A percentile compares a stretch with the other conserved stretches of the same genome.
Evolutionary conservation across 37 sponge, comb jelly and placozoan genomes (phyloP).

Genomic region (Eunapius fragilis): DNA sequence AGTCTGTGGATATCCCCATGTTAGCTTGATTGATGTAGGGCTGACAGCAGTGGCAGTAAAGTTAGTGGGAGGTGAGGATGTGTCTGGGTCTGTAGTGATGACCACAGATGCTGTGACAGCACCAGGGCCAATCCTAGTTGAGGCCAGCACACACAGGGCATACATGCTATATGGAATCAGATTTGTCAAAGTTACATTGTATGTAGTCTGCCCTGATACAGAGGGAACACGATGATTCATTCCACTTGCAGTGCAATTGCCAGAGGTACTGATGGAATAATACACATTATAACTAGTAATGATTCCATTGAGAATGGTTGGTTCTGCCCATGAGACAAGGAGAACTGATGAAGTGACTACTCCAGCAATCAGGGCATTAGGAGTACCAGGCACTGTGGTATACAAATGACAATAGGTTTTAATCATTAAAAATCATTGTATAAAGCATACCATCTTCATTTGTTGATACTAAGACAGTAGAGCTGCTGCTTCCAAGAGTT

Average conservation of each 20-base stretch:
- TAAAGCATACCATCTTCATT: neutral
- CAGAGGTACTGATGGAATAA: constrained; percentile 14
- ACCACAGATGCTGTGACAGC: neutral
- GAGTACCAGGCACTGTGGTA: constrained; percentile 28
- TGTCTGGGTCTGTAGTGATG: constrained; percentile 36
- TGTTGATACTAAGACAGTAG: neutral
- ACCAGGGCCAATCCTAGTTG: constrained; percentile 56
- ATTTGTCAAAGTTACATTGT: neutral
- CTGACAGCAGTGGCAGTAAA: constrained; percentile 5
- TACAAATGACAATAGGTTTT: too few species aligned
- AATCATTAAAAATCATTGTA: too few species aligned
- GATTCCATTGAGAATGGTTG: constrained; percentile 40
- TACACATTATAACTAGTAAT: constrained; percentile 15
- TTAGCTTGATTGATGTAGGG: constrained; percentile 4
- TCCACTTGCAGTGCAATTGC: neutral
- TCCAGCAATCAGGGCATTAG: neutral
- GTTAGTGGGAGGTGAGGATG: constrained; percentile 30
- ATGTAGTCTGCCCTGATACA: neutral
- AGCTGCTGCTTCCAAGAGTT: constrained; percentile 3
- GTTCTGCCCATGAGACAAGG: constrained; percentile 15
- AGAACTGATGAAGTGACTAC: neutral
- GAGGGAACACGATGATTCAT: neutral
- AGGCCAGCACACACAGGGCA: constrained; percentile 32
- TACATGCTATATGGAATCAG: constrained; percentile 51
- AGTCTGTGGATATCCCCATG: constrained; percentile 14